Percentiles rank a stretch among this genome's conserved stretches.
Conservation (phyloP, 2,888 invertebrate genomes). For the Augochlorella aurata region DNA sequence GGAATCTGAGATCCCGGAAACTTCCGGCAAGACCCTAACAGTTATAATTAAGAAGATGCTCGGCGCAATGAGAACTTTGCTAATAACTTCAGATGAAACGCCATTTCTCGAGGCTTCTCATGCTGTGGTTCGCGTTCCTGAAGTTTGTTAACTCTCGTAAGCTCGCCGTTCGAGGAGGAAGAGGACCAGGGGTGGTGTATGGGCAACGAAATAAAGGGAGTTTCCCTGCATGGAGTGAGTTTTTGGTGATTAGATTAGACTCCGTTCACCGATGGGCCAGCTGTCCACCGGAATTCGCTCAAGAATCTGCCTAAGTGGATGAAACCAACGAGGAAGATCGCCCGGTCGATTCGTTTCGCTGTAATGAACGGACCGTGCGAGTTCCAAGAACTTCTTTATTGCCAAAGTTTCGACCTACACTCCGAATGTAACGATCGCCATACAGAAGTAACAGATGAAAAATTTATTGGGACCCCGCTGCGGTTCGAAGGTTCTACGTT, state of each 20-base stretch:
- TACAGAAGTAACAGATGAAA: slow-evolving; percentile 60
- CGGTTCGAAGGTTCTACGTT: neutral
- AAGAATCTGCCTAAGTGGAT: slow-evolving; percentile 75
- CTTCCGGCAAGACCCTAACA: slow-evolving; percentile 58
- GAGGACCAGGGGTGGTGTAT: slow-evolving; percentile 60
- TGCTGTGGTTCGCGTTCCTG: slow-evolving; percentile 74
- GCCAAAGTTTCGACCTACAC: slow-evolving; percentile 62
- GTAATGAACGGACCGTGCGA: slow-evolving; percentile 69
- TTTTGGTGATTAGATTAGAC: slow-evolving; percentile 79
- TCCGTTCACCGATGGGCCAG: slow-evolving; percentile 70
- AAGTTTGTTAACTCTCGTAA: slow-evolving; percentile 80
- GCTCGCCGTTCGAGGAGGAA: slow-evolving; percentile 67
- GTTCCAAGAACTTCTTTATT: slow-evolving; percentile 70
- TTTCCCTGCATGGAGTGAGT: slow-evolving; percentile 73
- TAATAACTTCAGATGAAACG: slow-evolving; percentile 76
- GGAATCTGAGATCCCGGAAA: slow-evolving; percentile 54
- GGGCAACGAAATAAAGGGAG: slow-evolving; percentile 76
- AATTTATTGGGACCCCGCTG: slow-evolving; percentile 47
- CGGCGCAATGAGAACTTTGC: slow-evolving; percentile 78
- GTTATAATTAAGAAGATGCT: slow-evolving; percentile 79
- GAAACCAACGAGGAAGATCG: slow-evolving; percentile 69
- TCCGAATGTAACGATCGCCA: slow-evolving; percentile 47
- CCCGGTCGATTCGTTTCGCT: slow-evolving; percentile 57
- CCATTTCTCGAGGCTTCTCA: slow-evolving; percentile 64
- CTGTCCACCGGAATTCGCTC: slow-evolving; percentile 74